Evolutionary conservation across 2,113 vertebrate genomes (phyloP).

Genomic region (Panthera tigris): DNA sequence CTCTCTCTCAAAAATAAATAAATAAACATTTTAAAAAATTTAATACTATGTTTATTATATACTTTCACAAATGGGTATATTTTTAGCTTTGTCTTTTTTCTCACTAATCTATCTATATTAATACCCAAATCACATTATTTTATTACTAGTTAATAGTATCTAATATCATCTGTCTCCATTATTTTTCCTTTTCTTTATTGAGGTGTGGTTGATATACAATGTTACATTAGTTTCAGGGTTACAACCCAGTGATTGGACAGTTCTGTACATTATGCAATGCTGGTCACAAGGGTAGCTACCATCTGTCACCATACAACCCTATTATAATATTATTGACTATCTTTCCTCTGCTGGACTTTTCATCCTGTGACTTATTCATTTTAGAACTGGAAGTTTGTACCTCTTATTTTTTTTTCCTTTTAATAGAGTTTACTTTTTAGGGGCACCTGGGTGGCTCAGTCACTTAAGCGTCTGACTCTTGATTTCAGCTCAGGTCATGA

Average conservation of each 20-base stretch:
- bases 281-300: background rate
- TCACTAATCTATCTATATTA: background rate
- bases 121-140: background rate
- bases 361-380: background rate
- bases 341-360: background rate
- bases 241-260: background rate
- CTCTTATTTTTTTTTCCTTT: background rate
- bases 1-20: no score
- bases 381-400: background rate
- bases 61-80: background rate
- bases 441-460: no score
- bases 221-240: background rate
- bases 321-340: background rate
- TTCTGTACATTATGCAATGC: background rate
- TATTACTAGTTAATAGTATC: background rate
- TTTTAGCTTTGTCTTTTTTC: slow-evolving; percentile 9
- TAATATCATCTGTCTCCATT: background rate
- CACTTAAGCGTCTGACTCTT: no score
- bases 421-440: background rate
- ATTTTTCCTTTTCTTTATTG: background rate
- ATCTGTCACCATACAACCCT: background rate
- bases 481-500: no score
- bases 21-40: no score
- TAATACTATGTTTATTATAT: background rate
- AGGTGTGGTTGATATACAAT: background rate